A percentile compares a stretch with the other conserved stretches of the same genome.
Conservation (phyloP, 2,797 vertebrate genomes). For the Sibirionetta formosa region DNA sequence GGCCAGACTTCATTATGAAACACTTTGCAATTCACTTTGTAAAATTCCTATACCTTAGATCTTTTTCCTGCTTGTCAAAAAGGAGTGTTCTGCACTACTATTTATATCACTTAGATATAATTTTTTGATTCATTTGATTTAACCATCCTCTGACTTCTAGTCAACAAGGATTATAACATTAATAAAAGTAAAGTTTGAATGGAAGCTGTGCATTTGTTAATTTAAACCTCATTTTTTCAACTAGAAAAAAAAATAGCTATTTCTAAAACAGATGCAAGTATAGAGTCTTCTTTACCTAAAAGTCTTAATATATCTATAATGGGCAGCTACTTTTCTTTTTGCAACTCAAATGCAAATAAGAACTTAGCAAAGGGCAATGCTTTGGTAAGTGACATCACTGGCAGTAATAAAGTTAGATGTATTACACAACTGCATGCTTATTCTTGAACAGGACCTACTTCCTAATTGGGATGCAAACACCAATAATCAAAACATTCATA, state of each 20-base stretch:
- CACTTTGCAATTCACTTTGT: background rate
- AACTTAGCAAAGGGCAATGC: background rate
- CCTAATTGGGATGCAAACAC: background rate
- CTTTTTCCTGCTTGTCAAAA: background rate
- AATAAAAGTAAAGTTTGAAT: background rate
- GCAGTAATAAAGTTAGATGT: background rate
- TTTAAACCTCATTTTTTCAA: background rate
- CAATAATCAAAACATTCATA: background rate
- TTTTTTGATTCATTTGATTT: background rate
- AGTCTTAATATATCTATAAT: background rate
- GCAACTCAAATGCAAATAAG: background rate
- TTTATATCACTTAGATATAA: background rate
- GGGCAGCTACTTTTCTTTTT: background rate
- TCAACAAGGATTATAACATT: background rate
- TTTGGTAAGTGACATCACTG: background rate
- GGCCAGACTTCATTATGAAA: slow-evolving; percentile 32
- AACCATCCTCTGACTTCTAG: background rate
- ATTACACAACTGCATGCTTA: background rate
- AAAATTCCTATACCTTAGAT: slow-evolving; percentile 1
- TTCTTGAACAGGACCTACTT: background rate
- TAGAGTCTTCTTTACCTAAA: background rate
- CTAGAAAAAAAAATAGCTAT: background rate
- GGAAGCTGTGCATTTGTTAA: background rate
- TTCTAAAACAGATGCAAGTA: background rate
- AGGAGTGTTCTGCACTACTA: background rate